Evolutionary conservation across 2,888 invertebrate genomes (phyloP).

Genomic region (Plutella xylostella): DNA sequence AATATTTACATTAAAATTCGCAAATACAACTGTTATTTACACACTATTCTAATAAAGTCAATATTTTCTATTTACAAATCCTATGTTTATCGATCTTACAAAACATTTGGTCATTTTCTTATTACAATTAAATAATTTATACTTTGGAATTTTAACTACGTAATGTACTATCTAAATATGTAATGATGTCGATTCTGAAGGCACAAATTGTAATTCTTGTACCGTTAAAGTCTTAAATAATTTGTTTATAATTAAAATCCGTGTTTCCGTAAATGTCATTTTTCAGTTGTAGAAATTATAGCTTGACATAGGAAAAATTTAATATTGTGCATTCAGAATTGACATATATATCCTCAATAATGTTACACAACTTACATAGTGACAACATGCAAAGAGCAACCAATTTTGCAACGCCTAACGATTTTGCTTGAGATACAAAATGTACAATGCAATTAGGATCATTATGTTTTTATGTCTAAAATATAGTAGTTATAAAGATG

Average conservation of each 20-base stretch:
- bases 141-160: not conserved
- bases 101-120: constrained; percentile 67
- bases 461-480: too few species aligned
- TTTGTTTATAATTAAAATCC: not conserved
- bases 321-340: not conserved
- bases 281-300: not conserved
- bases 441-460: too few species aligned
- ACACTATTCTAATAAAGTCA: constrained; percentile 23
- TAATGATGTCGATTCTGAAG: too few species aligned
- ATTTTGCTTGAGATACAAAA: too few species aligned
- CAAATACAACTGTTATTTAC: constrained; percentile 61
- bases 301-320: not conserved
- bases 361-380: too few species aligned
- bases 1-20: constrained; percentile 59
- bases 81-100: constrained; percentile 43
- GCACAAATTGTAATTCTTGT: not conserved
- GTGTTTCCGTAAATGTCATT: not conserved
- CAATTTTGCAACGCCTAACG: too few species aligned
- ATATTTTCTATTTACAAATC: constrained; percentile 4
- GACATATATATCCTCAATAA: not conserved
- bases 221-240: not conserved
- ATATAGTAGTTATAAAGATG: too few species aligned
- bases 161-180: too few species aligned
- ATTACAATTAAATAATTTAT: constrained; percentile 39
- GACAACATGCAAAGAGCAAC: too few species aligned